Evolutionary conservation across 2,113 vertebrate genomes (phyloP).

Genomic region (Lucifuga dentata): DNA sequence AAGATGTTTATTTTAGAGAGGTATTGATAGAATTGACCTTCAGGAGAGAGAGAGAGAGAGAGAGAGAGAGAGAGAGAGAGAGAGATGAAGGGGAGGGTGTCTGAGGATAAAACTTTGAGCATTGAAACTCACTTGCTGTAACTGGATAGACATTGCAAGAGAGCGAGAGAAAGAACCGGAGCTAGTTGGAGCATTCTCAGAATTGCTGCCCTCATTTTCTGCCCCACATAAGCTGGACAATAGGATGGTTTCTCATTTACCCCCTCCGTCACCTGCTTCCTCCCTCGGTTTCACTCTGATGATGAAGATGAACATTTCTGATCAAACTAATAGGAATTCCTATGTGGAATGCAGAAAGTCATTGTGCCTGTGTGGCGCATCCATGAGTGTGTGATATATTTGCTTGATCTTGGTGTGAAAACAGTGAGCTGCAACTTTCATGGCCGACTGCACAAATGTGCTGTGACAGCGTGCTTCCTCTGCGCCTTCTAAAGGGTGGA

Average conservation of each 20-base stretch:
- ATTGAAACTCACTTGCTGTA: slow-evolving; percentile 19
- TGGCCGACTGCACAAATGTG: slow-evolving; percentile 57
- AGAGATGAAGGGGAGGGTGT: neutral
- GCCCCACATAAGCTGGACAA: slow-evolving; percentile 82
- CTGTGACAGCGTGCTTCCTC: slow-evolving; percentile 65
- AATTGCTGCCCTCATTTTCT: slow-evolving; percentile 80
- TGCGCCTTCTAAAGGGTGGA: slow-evolving; percentile 50
- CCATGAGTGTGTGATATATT: slow-evolving; percentile 13
- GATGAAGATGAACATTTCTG: neutral
- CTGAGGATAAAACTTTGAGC: neutral
- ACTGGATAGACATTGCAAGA: slow-evolving; percentile 5
- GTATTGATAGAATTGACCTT: neutral
- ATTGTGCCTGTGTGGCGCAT: neutral
- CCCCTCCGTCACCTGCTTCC: slow-evolving; percentile 11
- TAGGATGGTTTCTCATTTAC: slow-evolving; percentile 60
- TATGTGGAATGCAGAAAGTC: neutral
- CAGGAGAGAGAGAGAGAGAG: neutral
- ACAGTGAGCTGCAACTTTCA: slow-evolving; percentile 50
- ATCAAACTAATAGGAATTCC: neutral
- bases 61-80: no score
- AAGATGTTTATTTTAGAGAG: slow-evolving; percentile 10
- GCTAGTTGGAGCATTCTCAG: slow-evolving; percentile 60
- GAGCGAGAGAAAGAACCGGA: slow-evolving; percentile 9
- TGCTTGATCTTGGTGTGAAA: slow-evolving; percentile 55
- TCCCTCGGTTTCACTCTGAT: slow-evolving; percentile 24